A percentile compares a stretch with the other conserved stretches of the same genome.
Conservation (phyloP, 2,797 vertebrate species). For the Sebastes minor region DNA sequence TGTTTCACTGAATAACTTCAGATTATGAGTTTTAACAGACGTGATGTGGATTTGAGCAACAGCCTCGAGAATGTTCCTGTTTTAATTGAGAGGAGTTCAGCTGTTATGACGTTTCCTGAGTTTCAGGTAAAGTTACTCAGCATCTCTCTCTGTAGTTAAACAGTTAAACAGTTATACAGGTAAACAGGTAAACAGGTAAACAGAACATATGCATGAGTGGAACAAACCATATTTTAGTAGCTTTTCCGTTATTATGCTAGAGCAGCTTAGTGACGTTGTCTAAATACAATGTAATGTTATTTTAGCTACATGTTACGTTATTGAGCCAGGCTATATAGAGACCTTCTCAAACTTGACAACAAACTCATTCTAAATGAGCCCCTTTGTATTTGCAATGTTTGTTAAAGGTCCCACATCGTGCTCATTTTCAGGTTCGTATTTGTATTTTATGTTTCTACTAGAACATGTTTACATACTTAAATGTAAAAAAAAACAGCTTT, state of each 20-base stretch:
- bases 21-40: background rate
- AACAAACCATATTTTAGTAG: too few relatives aligned
- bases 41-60: conserved; percentile 65
- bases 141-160: background rate
- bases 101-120: conserved; percentile 3
- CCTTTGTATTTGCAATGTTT: too few relatives aligned
- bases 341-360: background rate
- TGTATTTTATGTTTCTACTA: too few relatives aligned
- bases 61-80: conserved; percentile 76
- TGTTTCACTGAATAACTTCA: background rate
- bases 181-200: background rate
- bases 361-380: fast-evolving
- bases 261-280: fast-evolving
- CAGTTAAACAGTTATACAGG: too few relatives aligned
- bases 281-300: background rate
- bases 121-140: conserved; percentile 72
- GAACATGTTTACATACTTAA: too few relatives aligned
- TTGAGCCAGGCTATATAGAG: background rate
- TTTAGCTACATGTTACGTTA: background rate
- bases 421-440: too few relatives aligned
- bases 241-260: too few relatives aligned
- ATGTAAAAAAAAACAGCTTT: too few relatives aligned
- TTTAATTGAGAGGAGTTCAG: conserved; percentile 22
- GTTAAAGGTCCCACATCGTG: too few relatives aligned
- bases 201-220: fast-evolving